Conservation (phyloP, 2,888 invertebrate species). For the Pachymerium ferrugineum region DNA sequence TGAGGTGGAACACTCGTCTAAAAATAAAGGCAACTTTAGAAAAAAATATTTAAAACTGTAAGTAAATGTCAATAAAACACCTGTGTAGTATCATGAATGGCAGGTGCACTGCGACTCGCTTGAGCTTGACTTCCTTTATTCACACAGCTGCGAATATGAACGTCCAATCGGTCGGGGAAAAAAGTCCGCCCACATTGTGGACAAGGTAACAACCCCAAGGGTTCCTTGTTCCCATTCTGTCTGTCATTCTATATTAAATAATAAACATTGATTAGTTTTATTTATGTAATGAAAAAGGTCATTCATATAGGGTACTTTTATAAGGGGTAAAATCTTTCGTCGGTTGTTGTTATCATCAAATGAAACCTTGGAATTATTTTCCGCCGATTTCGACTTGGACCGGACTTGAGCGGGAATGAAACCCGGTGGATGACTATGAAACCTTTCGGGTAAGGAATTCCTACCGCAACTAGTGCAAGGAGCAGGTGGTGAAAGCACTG, state of each 20-base stretch:
- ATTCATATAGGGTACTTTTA: too few species aligned
- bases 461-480: conserved; percentile 64
- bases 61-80: background rate
- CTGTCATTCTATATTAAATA: background rate
- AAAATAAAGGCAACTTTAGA: background rate
- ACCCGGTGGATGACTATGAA: conserved; percentile 55
- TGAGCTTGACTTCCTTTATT: background rate
- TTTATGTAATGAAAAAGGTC: too few species aligned
- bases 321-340: too few species aligned
- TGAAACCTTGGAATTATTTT: background rate
- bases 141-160: conserved; percentile 58
- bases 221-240: background rate
- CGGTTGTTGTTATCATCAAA: background rate
- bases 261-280: background rate
- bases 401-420: background rate
- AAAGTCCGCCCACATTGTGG: conserved; percentile 63
- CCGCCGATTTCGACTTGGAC: background rate
- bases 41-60: background rate
- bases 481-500: conserved; percentile 44
- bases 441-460: conserved; percentile 62
- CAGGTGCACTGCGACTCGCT: conserved; percentile 6
- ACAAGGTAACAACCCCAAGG: conserved; percentile 52
- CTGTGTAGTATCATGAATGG: background rate
- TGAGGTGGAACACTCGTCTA: background rate
- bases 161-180: conserved; percentile 59